Conservation (phyloP, 1,140 invertebrate species). For the Neomicropteryx cornuta region DNA sequence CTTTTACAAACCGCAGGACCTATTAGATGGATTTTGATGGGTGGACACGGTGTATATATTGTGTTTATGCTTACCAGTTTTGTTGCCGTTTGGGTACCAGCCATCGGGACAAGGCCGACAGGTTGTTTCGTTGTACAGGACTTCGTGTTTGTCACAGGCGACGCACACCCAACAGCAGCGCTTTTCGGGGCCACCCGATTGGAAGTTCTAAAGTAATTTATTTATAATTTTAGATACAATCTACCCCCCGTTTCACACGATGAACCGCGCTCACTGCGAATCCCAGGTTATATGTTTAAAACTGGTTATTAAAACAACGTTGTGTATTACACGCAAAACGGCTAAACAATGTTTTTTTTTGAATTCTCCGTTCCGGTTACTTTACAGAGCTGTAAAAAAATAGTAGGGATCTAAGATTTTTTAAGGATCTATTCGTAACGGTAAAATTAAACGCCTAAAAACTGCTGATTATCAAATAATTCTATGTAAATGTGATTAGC, state of each 20-base stretch:
- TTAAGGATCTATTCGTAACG: too few relatives aligned
- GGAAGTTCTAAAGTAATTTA: conserved; percentile 45
- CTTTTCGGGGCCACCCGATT: conserved; percentile 47
- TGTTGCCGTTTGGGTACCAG: conserved; percentile 50
- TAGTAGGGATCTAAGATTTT: too few relatives aligned
- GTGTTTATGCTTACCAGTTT: conserved; percentile 41
- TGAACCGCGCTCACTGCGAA: conserved; percentile 14
- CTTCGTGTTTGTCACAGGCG: conserved; percentile 49
- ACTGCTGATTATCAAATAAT: too few relatives aligned
- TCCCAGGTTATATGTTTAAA: too few relatives aligned
- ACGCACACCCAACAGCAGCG: conserved; percentile 67
- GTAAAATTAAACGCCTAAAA: too few relatives aligned
- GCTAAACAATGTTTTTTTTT: too few relatives aligned
- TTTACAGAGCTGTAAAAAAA: too few relatives aligned
- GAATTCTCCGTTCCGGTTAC: too few relatives aligned
- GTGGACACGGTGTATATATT: background rate
- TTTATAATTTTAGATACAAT: too few relatives aligned
- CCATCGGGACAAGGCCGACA: conserved; percentile 50
- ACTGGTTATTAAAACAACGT: too few relatives aligned
- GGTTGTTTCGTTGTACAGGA: conserved; percentile 42
- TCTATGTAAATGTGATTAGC: too few relatives aligned
- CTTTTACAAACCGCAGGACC: background rate
- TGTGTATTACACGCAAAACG: conserved; percentile 3
- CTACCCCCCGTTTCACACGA: too few relatives aligned
- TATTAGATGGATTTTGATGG: background rate